Evolutionary conservation across 2,888 invertebrate species (phyloP).

Genomic region (Cyrtodaria siliqua): DNA sequence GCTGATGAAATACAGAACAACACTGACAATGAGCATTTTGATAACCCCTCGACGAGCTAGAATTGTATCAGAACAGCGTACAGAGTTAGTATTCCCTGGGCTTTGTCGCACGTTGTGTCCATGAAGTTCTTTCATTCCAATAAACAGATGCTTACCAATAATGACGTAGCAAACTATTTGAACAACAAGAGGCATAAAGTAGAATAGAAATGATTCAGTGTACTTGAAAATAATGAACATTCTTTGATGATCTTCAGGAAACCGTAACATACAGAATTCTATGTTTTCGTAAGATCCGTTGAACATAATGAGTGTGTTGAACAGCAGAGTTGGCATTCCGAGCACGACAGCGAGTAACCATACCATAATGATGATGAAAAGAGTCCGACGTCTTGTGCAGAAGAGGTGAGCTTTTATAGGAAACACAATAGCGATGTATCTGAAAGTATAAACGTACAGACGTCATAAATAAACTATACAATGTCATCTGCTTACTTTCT

Average conservation of each 20-base stretch:
- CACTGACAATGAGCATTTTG: conserved; percentile 87
- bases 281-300: conserved; percentile 63
- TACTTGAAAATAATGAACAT: conserved; percentile 81
- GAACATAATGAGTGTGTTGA: conserved; percentile 76
- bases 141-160: conserved; percentile 84
- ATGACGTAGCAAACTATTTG: conserved; percentile 84
- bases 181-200: conserved; percentile 84
- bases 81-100: conserved; percentile 61
- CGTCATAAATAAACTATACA: neutral
- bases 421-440: conserved; percentile 86
- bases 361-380: conserved; percentile 80
- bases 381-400: conserved; percentile 83
- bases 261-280: conserved; percentile 80
- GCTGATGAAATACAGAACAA: conserved; percentile 86
- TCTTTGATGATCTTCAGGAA: conserved; percentile 70
- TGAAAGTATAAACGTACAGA: conserved; percentile 70
- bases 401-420: conserved; percentile 85
- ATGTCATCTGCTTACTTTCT: too few species aligned
- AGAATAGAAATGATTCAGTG: conserved; percentile 84
- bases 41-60: conserved; percentile 85
- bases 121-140: conserved; percentile 81
- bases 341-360: conserved; percentile 83
- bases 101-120: conserved; percentile 65
- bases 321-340: conserved; percentile 83
- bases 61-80: conserved; percentile 77